phyloP scores from a whole-genome alignment of 2,888 invertebrate species.

The Brachypterus glaber region DNA sequence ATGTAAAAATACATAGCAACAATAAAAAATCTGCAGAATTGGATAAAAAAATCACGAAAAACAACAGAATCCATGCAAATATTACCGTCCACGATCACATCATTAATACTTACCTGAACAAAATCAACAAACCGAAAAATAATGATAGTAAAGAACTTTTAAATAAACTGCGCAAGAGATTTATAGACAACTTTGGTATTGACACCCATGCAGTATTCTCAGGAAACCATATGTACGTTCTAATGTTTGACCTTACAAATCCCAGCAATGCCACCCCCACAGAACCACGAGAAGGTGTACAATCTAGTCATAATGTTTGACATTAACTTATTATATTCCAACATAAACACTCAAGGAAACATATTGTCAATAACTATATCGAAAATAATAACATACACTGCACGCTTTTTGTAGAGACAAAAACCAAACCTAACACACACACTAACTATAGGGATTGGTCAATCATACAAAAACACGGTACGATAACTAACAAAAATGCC shows the following conservation, averaged over 20 bases:
- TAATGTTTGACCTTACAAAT: conserved; percentile 9
- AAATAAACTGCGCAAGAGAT: conserved; percentile 7
- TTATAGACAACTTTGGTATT: conserved; percentile 6
- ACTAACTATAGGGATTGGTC: no score
- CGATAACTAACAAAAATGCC: no score
- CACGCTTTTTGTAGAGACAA: no score
- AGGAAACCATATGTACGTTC: conserved; percentile 7
- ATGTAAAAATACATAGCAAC: conserved; percentile 7
- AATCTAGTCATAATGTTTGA: no score
- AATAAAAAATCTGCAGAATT: conserved; percentile 11
- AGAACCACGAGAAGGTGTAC: no score
- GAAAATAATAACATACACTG: no score
- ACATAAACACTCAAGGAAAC: conserved; percentile 6
- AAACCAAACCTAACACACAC: no score
- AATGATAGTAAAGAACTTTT: conserved; percentile 4
- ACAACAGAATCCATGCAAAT: conserved; percentile 7
- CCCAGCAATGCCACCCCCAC: conserved; percentile 2
- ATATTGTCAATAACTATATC: no score
- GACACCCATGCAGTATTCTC: conserved; percentile 8
- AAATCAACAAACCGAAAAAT: conserved; percentile 8
- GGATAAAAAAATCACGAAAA: conserved; percentile 2
- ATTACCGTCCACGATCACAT: conserved; percentile 8
- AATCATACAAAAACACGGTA: no score
- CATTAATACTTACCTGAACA: conserved; percentile 8
- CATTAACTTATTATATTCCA: background rate